Evolutionary conservation across 1,140 invertebrate species (phyloP), one percentile per base, ranked within the genome.

Genomic region (Drosophila willistoni): DNA sequence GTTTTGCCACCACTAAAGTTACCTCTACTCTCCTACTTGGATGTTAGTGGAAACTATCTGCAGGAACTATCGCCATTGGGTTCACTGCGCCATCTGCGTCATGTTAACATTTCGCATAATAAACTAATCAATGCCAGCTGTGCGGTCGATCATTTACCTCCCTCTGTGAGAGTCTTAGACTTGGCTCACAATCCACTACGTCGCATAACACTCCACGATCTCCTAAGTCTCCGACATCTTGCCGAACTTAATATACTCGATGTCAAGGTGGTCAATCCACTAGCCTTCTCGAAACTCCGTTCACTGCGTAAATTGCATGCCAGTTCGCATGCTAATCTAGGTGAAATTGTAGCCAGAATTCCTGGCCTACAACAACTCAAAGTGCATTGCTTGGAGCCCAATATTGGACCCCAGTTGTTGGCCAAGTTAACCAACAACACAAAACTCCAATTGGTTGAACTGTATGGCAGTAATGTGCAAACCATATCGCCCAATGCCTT

Each of bases 401-500:
- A 93, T 9, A 93, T 97, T 62, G 95, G 95, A 13, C 94, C 95
- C 70, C 96, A 97, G 80, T 92, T 97, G 57, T 92, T 94, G 36
- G 92, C 92, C 63, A 94, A 95, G 60, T 94, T 96, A 64, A 94
- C 95, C 1, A 96, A 96, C 56, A 94, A 94, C 13, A 94, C 95
- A 6, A 97, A 97, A 84, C 93, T 98, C 13, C 94, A 95, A 64
- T 95, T 96, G 71, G 91, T 98, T 25, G 96, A 96, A 81, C 96
- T 98, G 61, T 96, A 95, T 54, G 97, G 97, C 12, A 90, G 90
- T 44, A 94, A 95, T 76, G 93, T 98, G 47, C 94, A 94, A 72
- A 93, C 91, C 39, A 95, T 97, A 67, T 94, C 94, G 0, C 93
- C 94, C 1, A 95, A 96, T 55, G 96, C 96, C 9, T 96, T 97